Conservation (phyloP, 1,140 invertebrate species). For the Glossosoma conforme region DNA sequence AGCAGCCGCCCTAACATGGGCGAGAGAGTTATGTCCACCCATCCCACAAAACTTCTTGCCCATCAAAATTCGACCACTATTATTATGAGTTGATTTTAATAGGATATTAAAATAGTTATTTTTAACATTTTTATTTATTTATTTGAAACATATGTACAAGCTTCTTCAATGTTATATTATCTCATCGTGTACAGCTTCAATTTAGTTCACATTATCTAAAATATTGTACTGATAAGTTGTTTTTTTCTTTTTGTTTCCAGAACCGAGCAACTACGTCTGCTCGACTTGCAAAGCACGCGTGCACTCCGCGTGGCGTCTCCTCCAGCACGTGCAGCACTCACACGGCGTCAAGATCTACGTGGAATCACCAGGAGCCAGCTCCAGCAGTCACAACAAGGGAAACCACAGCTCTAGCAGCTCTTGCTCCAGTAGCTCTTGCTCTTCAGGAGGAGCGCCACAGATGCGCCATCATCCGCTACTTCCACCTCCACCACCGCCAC, state of each 20-base stretch:
- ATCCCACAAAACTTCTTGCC: too few relatives aligned
- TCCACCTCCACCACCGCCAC: constrained; percentile 59
- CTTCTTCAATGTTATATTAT: too few relatives aligned
- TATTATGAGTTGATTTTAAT: too few relatives aligned
- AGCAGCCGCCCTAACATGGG: constrained; percentile 18
- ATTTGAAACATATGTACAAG: too few relatives aligned
- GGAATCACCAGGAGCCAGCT: constrained; percentile 53
- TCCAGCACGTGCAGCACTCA: constrained; percentile 90
- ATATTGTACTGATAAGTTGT: too few relatives aligned
- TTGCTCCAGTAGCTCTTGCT: constrained; percentile 54
- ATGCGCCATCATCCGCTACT: constrained; percentile 58
- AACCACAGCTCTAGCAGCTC: constrained; percentile 51
- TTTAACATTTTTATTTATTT: too few relatives aligned
- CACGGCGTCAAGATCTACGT: constrained; percentile 93
- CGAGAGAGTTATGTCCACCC: too few relatives aligned
- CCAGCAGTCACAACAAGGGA: constrained; percentile 42
- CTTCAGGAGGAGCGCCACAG: constrained; percentile 54
- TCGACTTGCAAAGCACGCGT: constrained; percentile 88
- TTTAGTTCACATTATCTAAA: too few relatives aligned
- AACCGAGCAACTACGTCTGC: constrained; percentile 91
- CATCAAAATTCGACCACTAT: too few relatives aligned
- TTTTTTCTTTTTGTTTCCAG: constrained; percentile 63
- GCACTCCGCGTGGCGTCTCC: constrained; percentile 86
- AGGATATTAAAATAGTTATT: too few relatives aligned
- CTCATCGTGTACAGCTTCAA: too few relatives aligned